Evolutionary conservation across 1,140 invertebrate genomes (phyloP).

Genomic region (Aphis gossypii): DNA sequence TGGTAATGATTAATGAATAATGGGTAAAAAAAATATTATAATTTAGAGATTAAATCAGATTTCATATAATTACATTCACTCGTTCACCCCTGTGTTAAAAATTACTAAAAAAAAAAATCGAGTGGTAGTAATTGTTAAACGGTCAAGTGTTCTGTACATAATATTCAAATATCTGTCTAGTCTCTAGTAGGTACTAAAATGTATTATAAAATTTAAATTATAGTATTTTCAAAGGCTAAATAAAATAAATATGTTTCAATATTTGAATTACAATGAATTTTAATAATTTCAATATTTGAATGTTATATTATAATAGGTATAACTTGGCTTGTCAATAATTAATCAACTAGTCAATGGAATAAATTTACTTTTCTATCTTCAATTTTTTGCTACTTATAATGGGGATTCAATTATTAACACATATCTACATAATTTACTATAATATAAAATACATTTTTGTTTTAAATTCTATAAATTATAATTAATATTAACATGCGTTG

Average conservation of each 20-base stretch:
- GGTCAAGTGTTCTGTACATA: not conserved
- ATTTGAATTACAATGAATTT: too few species aligned
- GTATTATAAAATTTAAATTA: too few species aligned
- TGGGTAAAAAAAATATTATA: not conserved
- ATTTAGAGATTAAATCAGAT: not conserved
- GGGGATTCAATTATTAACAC: not conserved
- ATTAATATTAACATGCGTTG: not conserved
- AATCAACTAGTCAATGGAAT: not conserved
- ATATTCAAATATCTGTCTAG: not conserved
- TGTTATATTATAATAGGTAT: too few species aligned
- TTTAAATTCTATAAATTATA: not conserved
- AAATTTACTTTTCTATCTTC: not conserved
- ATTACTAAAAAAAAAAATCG: not conserved
- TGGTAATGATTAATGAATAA: not conserved
- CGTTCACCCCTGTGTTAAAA: not conserved
- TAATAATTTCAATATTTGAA: too few species aligned
- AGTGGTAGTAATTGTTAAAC: not conserved
- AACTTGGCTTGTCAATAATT: too few species aligned
- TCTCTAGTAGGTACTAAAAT: not conserved
- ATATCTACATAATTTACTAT: not conserved
- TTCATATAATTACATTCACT: not conserved
- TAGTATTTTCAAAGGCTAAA: not conserved
- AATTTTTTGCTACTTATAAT: not conserved
- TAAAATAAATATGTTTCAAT: not conserved
- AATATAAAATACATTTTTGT: not conserved